Base-by-base conservation (phyloP, 2,888 invertebrate genomes). In the Deilephila porcellus region DNA sequence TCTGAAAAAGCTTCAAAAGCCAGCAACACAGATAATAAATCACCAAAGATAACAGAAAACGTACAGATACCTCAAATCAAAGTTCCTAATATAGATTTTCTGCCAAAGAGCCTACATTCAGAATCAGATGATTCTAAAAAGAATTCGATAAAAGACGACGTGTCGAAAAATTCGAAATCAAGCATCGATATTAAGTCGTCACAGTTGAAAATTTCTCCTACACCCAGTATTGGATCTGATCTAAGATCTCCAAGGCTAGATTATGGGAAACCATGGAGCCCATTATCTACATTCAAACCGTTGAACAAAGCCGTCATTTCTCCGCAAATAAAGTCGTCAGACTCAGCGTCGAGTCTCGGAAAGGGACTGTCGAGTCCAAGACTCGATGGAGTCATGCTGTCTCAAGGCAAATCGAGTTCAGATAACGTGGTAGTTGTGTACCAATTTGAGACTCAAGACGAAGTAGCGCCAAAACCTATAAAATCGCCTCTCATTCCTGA, bases 371-470 rank as follows among this genome's bases (percentile, higher is more conserved):
- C 90, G 0, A 94, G 93, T 82, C 93, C 94, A 7, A 85, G 93
- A 77, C 75, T 94, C 74, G 94, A 94, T 53, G 93, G 94, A 2
- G 93, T 94, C 0, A 94, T 93, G 63, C 70, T 94, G 74, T 93
- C 94, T 1, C 94, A 94, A 88, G 94, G 93, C 0, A 94, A 94
- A 83, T 91, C 91, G 3, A 92, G 83, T 75, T 86, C 92, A 0
- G 93, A 93, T 75, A 93, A 94, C 74, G 93, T 94, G 0, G 94
- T 94, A 0, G 92, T 94, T 0, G 92, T 94, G 0, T 94, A 94
- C 76, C 93, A 94, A 77, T 94, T 94, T 77, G 94, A 94, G 77
- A 89, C 88, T 19, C 89, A 90, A 81, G 92, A 93, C 0, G 90
- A 93, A 29, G 80, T 77, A 73, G 79, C 78, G 59, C 81, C 85